A percentile compares a stretch with the other conserved stretches of the same genome.
These are phyloP conservation scores for Lipophrys pholis DNA, from an alignment of 2,113 vertebrate genomes.

Conservation along the genomic window DNA sequence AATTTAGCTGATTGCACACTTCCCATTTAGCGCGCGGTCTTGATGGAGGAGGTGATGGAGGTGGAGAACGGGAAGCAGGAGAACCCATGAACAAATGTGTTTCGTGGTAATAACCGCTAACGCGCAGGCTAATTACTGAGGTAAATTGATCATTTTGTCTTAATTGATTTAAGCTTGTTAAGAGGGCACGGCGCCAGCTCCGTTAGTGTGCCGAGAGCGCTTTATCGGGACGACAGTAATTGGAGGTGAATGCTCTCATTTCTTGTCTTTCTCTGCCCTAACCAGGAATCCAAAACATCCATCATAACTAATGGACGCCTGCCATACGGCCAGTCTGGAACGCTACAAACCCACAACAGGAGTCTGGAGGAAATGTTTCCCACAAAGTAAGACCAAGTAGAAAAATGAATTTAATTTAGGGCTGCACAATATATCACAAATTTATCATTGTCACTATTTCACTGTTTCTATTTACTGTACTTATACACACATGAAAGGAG, in stretches of 20 bases:
- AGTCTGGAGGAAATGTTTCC: background rate
- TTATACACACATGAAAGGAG: too few relatives aligned
- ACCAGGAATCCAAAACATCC: constrained; percentile 43
- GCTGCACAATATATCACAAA: too few relatives aligned
- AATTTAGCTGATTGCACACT: constrained; percentile 73
- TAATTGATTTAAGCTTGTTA: constrained; percentile 77
- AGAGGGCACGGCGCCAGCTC: constrained; percentile 57
- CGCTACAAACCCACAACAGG: background rate
- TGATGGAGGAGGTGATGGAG: constrained; percentile 32
- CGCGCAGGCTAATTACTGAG: constrained; percentile 66
- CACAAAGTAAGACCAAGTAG: background rate
- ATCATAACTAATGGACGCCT: constrained; percentile 46
- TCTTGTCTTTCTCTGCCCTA: constrained; percentile 51
- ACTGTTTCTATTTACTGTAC: too few relatives aligned
- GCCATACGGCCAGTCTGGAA: too few relatives aligned
- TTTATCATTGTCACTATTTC: too few relatives aligned
- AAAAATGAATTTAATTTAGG: too few relatives aligned
- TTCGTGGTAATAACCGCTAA: constrained; percentile 69
- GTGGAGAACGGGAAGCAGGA: constrained; percentile 41
- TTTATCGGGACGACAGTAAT: constrained; percentile 71
- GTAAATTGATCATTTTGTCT: constrained; percentile 75
- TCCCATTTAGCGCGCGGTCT: constrained; percentile 58
- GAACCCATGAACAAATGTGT: constrained; percentile 65
- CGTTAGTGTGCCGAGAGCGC: constrained; percentile 43
- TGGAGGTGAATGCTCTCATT: constrained; percentile 69